Base-by-base conservation (phyloP, 2,888 invertebrate species). In the Drosophila pseudotalamancana region DNA sequence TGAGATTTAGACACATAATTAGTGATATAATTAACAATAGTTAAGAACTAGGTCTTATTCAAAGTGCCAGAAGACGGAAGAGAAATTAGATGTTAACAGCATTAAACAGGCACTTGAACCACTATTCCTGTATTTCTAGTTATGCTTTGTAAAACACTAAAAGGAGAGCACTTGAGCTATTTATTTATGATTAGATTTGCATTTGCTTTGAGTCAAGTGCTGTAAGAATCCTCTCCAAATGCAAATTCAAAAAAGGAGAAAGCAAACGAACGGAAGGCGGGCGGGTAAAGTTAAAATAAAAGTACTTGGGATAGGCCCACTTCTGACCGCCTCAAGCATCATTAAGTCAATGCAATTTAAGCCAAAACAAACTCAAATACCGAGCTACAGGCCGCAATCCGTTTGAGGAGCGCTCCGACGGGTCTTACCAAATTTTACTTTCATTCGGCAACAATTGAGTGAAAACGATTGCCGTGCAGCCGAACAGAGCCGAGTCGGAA, bases 301-400 rank as follows among this genome's bases (percentile, higher is more conserved):
- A 67, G 60, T 76, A 64, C 76, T 88, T 88, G 87, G 84, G 87
- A 85, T 85, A 85, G 84, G 87, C 88, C 88, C 73, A 88, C 87
- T 86, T 80, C 54, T 60, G 40, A 32, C 48, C 53, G 67, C 46
- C 79, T 71, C 62, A 72, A 83, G 81, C 77, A 72, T 68, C 72
- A 72, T 78, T 72, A 79, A 73, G 73, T 69, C 73, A 82, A 87
- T 85, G 79, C 86, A 87, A 87, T 82, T 83, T 85, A 72, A 83
- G 75, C 83, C 86, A 83, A 85, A 83, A 87, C 88, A 83, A 83
- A 83, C 88, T 87, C 83, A 87, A 87, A 76, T 42, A 64, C 68
- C 85, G 67, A 84, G 72, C 43, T 39, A 46, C 35, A 50, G 66
- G 65, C 56, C 43, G 40, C 43, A 42, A 14, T 49, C 12, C 21